A percentile compares a stretch with the other conserved stretches of the same genome.
phyloP scores from a whole-genome alignment of 2,888 invertebrate species.

The Gymnosoma rotundatum region DNA sequence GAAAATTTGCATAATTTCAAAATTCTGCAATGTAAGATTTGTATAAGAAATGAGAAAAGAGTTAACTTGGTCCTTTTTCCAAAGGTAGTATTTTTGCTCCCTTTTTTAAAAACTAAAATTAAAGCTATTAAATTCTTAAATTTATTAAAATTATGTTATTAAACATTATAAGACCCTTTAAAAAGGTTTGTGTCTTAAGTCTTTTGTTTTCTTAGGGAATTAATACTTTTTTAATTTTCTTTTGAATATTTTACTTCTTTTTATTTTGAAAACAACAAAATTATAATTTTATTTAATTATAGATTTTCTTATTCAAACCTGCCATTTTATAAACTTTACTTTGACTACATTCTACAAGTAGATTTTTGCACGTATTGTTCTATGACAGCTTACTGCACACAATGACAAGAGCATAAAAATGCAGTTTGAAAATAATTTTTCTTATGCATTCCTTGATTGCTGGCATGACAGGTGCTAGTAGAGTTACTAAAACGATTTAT shows the following conservation, averaged over 20 bases:
- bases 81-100: too few relatives aligned
- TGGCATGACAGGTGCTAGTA: constrained; percentile 50
- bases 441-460: constrained; percentile 1
- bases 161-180: neutral
- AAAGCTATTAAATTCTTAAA: too few relatives aligned
- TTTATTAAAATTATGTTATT: too few relatives aligned
- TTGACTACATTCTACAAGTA: constrained; percentile 19
- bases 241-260: constrained; percentile 26
- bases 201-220: neutral
- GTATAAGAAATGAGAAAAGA: too few relatives aligned
- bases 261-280: constrained; percentile 1
- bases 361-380: constrained; percentile 52
- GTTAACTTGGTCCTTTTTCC: too few relatives aligned
- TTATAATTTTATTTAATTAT: neutral
- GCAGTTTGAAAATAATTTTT: constrained; percentile 31
- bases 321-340: constrained; percentile 39
- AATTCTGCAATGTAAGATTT: too few relatives aligned
- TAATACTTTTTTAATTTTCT: neutral
- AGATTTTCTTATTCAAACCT: neutral
- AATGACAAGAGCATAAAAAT: constrained; percentile 32
- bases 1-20: too few relatives aligned
- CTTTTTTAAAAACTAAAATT: too few relatives aligned
- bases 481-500: constrained; percentile 26
- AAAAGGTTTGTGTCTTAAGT: constrained; percentile 8
- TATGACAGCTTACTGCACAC: constrained; percentile 46